Conservation (phyloP, 2,797 vertebrate species). For the Manis pentadactyla region DNA sequence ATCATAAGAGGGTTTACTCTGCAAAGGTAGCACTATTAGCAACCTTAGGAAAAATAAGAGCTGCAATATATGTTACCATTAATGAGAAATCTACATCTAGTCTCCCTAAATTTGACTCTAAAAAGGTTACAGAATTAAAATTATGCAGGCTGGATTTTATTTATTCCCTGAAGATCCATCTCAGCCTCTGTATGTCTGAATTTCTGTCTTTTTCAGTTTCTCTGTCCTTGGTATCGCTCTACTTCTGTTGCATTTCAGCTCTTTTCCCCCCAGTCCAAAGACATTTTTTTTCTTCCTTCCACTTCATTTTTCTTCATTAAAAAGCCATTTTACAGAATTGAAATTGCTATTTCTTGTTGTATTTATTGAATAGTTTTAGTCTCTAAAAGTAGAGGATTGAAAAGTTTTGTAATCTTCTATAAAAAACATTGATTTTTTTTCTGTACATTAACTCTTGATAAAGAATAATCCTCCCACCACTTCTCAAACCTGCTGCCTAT, state of each 20-base stretch:
- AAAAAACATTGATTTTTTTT: slow-evolving; percentile 47
- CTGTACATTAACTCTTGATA: slow-evolving; percentile 27
- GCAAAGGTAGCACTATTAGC: not conserved
- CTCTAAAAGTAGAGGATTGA: slow-evolving; percentile 47
- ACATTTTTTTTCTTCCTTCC: not conserved
- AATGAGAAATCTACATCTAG: not conserved
- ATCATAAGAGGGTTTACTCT: not conserved
- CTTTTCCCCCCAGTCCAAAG: not conserved
- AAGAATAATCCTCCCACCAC: slow-evolving; percentile 35
- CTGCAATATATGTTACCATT: not conserved
- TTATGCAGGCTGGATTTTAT: not conserved
- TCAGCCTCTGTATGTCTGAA: not conserved
- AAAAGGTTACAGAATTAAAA: not conserved
- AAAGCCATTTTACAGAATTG: not conserved
- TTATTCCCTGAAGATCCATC: not conserved
- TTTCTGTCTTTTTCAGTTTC: not conserved
- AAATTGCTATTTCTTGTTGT: slow-evolving; percentile 38
- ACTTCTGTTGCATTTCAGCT: not conserved
- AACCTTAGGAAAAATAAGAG: slow-evolving; percentile 1
- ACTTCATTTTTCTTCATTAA: slow-evolving; percentile 36
- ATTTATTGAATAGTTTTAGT: slow-evolving; percentile 18
- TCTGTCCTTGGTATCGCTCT: not conserved
- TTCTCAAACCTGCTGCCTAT: not conserved
- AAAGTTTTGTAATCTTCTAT: slow-evolving; percentile 46
- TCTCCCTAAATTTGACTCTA: not conserved